These are phyloP conservation scores for Drosophila kurseongensis DNA, from an alignment of 1,140 invertebrate species.

Conservation along the genomic window DNA sequence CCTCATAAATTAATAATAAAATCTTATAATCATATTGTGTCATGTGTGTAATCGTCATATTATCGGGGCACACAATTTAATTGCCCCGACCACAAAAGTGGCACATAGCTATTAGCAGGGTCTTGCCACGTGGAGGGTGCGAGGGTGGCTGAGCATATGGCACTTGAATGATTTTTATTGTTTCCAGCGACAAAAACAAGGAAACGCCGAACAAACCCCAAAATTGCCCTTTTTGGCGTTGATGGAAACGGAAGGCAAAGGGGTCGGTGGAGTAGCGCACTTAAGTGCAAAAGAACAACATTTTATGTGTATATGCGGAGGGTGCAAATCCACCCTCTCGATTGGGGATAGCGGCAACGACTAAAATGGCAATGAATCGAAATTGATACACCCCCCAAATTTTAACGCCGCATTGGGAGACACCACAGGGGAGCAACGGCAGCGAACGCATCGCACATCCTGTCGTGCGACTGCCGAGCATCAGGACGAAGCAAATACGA, in stretches of 20 bases:
- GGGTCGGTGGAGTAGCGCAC: conserved; percentile 32
- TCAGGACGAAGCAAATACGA: conserved; percentile 43
- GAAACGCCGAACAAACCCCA: conserved; percentile 60
- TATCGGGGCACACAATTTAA: conserved; percentile 38
- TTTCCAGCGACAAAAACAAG: conserved; percentile 30
- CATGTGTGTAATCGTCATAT: conserved; percentile 47
- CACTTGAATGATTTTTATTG: conserved; percentile 60
- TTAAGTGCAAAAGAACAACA: conserved; percentile 77
- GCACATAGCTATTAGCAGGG: conserved; percentile 32
- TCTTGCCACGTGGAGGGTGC: conserved; percentile 4
- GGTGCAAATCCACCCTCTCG: conserved; percentile 72
- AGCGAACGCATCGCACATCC: conserved; percentile 43
- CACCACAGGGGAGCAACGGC: conserved; percentile 54
- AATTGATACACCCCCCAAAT: conserved; percentile 81
- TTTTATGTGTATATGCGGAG: conserved; percentile 38
- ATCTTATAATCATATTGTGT: conserved; percentile 55
- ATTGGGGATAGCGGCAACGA: conserved; percentile 37
- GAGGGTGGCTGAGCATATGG: conserved; percentile 49
- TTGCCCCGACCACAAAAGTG: conserved; percentile 45
- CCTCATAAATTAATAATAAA: conserved; percentile 56
- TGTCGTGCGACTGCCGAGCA: conserved; percentile 52
- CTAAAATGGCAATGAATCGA: conserved; percentile 76
- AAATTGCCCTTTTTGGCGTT: conserved; percentile 55
- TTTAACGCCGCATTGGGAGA: conserved; percentile 65
- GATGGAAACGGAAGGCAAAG: conserved; percentile 10